Evolutionary conservation across 2,797 vertebrate genomes (phyloP).

Genomic region (Sebastes matsubarae): DNA sequence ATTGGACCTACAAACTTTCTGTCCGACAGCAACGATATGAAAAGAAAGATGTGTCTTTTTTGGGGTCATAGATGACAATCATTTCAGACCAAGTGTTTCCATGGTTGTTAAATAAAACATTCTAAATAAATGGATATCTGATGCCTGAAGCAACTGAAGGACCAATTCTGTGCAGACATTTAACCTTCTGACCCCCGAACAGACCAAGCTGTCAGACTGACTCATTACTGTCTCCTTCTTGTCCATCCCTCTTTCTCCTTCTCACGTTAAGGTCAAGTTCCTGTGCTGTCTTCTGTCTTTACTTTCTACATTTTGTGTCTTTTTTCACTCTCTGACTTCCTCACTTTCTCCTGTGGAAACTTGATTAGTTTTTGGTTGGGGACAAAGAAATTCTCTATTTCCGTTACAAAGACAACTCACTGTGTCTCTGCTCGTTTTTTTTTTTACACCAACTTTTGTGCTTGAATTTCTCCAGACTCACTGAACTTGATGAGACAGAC

Average conservation of each 20-base stretch:
- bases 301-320: not conserved
- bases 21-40: too few relatives aligned
- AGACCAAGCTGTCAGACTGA: not conserved
- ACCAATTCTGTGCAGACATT: not conserved
- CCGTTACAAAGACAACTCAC: not conserved
- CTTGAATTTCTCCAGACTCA: constrained; percentile 17
- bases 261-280: not conserved
- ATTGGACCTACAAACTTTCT: too few relatives aligned
- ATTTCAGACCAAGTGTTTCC: not conserved
- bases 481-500: constrained; percentile 42
- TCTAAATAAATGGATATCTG: not conserved
- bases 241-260: not conserved
- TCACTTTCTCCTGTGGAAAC: not conserved
- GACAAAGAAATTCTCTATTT: not conserved
- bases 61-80: not conserved
- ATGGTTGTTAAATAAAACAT: not conserved
- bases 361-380: not conserved
- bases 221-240: not conserved
- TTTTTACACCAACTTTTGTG: constrained; percentile 8
- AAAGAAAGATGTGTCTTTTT: too few relatives aligned
- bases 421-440: not conserved
- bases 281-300: not conserved
- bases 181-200: not conserved
- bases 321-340: not conserved
- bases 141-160: not conserved